phyloP scores from a whole-genome alignment of 2,113 vertebrate species.

The Sylvia atricapilla region DNA sequence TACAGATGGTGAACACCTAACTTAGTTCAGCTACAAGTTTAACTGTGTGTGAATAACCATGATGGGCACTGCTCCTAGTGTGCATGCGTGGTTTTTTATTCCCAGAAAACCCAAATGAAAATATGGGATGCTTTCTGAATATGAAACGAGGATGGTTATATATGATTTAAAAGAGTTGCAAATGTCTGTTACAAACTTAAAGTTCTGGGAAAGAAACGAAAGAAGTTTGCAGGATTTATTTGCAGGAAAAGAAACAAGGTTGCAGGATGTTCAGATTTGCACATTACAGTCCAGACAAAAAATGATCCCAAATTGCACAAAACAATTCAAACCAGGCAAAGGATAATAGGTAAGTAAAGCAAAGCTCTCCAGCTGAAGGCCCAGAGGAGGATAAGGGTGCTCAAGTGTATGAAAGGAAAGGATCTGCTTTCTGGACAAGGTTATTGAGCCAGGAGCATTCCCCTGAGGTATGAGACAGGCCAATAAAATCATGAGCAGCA shows the following conservation, averaged over 20 bases:
- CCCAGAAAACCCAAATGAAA: background rate
- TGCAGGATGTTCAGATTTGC: background rate
- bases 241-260: background rate
- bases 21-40: background rate
- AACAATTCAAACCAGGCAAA: background rate
- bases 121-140: background rate
- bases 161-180: background rate
- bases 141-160: background rate
- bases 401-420: background rate
- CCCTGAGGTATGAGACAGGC: background rate
- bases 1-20: background rate
- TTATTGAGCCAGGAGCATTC: background rate
- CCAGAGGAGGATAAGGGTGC: background rate
- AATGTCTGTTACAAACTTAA: background rate
- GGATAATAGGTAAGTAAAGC: background rate
- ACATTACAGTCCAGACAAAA: background rate
- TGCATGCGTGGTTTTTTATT: background rate
- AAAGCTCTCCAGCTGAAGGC: background rate
- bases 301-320: background rate
- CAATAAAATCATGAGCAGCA: background rate
- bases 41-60: background rate
- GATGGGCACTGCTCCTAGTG: background rate
- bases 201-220: background rate
- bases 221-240: background rate
- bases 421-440: background rate